Evolutionary conservation across 2,888 invertebrate genomes (phyloP), one percentile per base, ranked within the genome.

Genomic region (Globia sparganii): DNA sequence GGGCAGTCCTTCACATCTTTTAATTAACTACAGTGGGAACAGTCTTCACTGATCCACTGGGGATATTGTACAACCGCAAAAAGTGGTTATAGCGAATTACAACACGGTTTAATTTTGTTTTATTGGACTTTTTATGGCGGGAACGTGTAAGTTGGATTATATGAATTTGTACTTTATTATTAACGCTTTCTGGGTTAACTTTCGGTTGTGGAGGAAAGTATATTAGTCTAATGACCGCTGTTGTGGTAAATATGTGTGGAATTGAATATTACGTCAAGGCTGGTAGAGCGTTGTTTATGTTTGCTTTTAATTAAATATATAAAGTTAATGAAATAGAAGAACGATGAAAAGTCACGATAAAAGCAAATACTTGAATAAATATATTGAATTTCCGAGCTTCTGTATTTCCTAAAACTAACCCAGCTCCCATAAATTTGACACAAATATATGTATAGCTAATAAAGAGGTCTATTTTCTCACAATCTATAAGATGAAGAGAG

Each of bases 11-110:
- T 91, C 89, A 88, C 87, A 90, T 91, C 89, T 91, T 90, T 90
- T 92, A 93, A 93, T 93, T 91, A 93, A 91, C 87, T 90, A 84
- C 89, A 85, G 87, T 83, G 90, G 89, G 43, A 78, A 58, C 75
- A 85, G 85, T 79, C 85, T 84, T 75, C 90, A 84, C 85, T 91
- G 88, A 88, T 85, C 88, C 86, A 77, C 49, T 59, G 76, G 78
- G 84, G 72, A 83, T 81, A 86, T 83, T 81, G 81, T 81, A 78
- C 81, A 59, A 79, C 90, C 90, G 86, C 89, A 88, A 87, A 89
- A 89, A 90, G 87, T 79, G 75, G 85, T 83, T 86, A 85, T 86
- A 84, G 86, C 81, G 88, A 88, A 90, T 90, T 90, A 89, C 87
- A 85, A 87, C 90, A 86, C 83, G 87, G 86, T 89, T 85, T 88